Base-by-base conservation (phyloP, 1,140 invertebrate species). In the Lepidotrigona ventralis region DNA sequence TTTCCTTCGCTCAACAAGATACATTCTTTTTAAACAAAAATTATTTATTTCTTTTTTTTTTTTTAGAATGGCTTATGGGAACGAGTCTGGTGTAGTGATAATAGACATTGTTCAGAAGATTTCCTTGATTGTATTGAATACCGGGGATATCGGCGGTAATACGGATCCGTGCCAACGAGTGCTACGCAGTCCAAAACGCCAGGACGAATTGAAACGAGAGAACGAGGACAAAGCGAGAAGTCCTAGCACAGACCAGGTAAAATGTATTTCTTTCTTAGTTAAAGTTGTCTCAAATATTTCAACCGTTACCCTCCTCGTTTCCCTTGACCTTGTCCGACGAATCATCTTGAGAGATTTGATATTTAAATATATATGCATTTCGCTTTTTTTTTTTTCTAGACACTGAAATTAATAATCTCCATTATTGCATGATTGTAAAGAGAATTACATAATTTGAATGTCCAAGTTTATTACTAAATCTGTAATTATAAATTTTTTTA, bases 71-170 rank as follows among this genome's bases (percentile, higher is more conserved):
- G 97, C 98, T 86, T 99, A 99, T 95, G 99, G 99, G 90, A 99
- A 98, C 94, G 98, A 99, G 94, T 97, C 97, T 86, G 98, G 98
- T 86, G 94, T 99, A 90, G 98, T 98, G 90, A 97, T 99, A 94
- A 96, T 99, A 90, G 99, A 99, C 95, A 97, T 98, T 93, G 95
- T 98, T 91, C 98, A 99, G 94, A 98, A 98, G 95, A 96, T 96
- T 81, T 97, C 97, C 93, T 95, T 99, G 86, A 95, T 98, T 86
- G 98, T 98, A 94, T 95, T 98, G 91, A 96, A 96, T 85, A 97
- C 97, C 84, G 95, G 96, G 85, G 98, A 99, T 93, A 96, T 99
- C 85, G 99, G 99, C 95, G 97, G 97, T 80, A 96, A 96, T 82
- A 95, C 95, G 92, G 98, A 99, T 95, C 98, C 98, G 33, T 98